Evolutionary conservation across 2,888 invertebrate species (phyloP), one percentile per base, ranked within the genome.

Genomic region (Zygaena filipendulae): DNA sequence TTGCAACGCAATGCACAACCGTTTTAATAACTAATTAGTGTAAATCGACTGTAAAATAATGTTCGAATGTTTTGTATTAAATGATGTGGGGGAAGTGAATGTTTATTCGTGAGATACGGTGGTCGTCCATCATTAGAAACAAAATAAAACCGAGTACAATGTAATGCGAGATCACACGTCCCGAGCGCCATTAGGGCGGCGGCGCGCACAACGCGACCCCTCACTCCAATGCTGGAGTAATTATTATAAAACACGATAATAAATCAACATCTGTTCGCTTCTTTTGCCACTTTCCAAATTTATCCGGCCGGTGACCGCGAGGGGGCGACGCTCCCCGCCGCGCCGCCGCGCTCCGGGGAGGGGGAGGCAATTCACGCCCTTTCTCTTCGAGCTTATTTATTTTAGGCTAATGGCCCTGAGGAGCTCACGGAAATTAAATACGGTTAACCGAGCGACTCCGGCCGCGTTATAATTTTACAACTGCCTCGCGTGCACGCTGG

Each of bases 241-340:
- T 74, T 71, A 71, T 72, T 70, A 70, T 70, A 69, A 71, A 74
- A 72, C 62, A 63, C 54, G 53, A 66, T 66, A 66, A 74, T 75
- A 75, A 72, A 75, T 75, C 71, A 71, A 61, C 71, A 72, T 71
- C 71, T 72, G 68, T 52, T 51, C 60, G 60, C 64, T 64, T 59
- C 64, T 69, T 67, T 68, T 67, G 61, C 60, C 64, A 62, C 67
- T 70, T 63, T 60, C 64, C 62, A 60, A 71, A 70, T 67, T 66
- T 67, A 70, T 67, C 63, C 59, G 49, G 47, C 38, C 49, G 45
- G 37, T 40, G 40, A 43, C 33, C 39, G 46, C 33, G 36, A 35
- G 33, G 26, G 12, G 33, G 31, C 21, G 23, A 25, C 36, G 35
- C 32, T n/a, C n/a, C n/a, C n/a, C n/a, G n/a, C n/a, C n/a, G n/a